Percentiles rank a stretch among this genome's conserved stretches.
Conservation (phyloP, 2,888 invertebrate genomes). For the Lochmaea capreae region DNA sequence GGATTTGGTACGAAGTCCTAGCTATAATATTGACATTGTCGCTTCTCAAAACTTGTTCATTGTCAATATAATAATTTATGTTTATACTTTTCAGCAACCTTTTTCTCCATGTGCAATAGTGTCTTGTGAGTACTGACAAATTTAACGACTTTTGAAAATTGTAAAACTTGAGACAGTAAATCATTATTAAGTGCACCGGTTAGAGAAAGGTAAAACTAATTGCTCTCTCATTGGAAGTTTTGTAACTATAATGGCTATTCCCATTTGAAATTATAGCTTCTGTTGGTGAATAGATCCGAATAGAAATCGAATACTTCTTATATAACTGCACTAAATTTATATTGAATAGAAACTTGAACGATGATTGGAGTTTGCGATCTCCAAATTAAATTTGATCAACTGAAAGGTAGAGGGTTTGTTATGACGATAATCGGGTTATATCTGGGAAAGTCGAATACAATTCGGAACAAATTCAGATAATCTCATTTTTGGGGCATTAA, state of each 20-base stretch:
- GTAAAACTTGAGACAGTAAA: not conserved
- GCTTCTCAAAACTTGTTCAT: too few relatives aligned
- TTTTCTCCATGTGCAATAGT: too few relatives aligned
- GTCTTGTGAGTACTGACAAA: too few relatives aligned
- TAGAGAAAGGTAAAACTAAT: slow-evolving; percentile 11
- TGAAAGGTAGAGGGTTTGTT: not conserved
- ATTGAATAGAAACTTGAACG: not conserved
- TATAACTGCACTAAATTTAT: slow-evolving; percentile 1
- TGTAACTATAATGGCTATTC: slow-evolving; percentile 7
- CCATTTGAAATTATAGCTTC: slow-evolving; percentile 16
- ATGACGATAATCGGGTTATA: too few relatives aligned
- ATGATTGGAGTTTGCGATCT: not conserved
- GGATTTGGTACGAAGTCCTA: too few relatives aligned
- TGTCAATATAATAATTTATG: too few relatives aligned
- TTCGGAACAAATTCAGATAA: not conserved
- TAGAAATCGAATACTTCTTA: slow-evolving; percentile 8
- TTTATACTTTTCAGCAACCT: too few relatives aligned
- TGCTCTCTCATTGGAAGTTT: slow-evolving; percentile 9
- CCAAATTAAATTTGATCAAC: not conserved
- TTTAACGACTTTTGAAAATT: not conserved
- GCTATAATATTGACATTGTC: too few relatives aligned
- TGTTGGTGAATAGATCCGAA: slow-evolving; percentile 1
- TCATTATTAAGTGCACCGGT: slow-evolving; percentile 1
- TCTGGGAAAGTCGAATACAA: not conserved
- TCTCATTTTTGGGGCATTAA: too few relatives aligned